Percentiles rank a stretch among this genome's conserved stretches.
Conservation (phyloP, 2,797 vertebrate species). For the Coilia nasus region DNA sequence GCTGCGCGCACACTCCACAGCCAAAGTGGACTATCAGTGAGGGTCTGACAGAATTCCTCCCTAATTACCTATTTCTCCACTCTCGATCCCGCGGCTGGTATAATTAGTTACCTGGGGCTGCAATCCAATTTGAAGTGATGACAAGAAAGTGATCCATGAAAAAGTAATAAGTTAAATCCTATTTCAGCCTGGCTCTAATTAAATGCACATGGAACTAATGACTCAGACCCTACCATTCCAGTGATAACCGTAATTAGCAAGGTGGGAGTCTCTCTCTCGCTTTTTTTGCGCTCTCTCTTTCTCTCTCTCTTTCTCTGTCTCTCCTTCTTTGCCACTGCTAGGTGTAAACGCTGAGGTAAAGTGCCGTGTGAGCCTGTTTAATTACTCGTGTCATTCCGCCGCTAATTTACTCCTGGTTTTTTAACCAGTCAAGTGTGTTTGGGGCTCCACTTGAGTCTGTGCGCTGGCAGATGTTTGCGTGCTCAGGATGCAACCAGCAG, state of each 20-base stretch:
- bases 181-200: slow-evolving; percentile 99
- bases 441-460: slow-evolving; percentile 60
- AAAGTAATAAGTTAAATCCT: slow-evolving; percentile 99
- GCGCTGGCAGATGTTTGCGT: slow-evolving; percentile 65
- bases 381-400: slow-evolving; percentile 97
- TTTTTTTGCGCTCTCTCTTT: slow-evolving; percentile 41
- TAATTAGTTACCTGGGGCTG: slow-evolving; percentile 99
- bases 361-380: slow-evolving; percentile 89
- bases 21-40: slow-evolving; percentile 92
- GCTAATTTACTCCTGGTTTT: slow-evolving; percentile 89
- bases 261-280: slow-evolving; percentile 93
- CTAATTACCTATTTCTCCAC: slow-evolving; percentile 99
- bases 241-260: slow-evolving; percentile 99
- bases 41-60: slow-evolving; percentile 97
- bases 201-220: slow-evolving; percentile 99
- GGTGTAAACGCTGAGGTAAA: slow-evolving; percentile 92
- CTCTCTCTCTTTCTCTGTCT: slow-evolving; percentile 26
- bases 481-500: slow-evolving; percentile 37
- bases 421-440: slow-evolving; percentile 91
- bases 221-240: slow-evolving; percentile 98
- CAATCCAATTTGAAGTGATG: slow-evolving; percentile 99
- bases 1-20: slow-evolving; percentile 59
- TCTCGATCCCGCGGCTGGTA: slow-evolving; percentile 98
- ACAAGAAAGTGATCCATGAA: slow-evolving; percentile 99
- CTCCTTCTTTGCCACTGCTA: slow-evolving; percentile 80